These are phyloP conservation scores for Ectemnius continuus DNA, from an alignment of 2,888 invertebrate genomes.

Conservation along the genomic window DNA sequence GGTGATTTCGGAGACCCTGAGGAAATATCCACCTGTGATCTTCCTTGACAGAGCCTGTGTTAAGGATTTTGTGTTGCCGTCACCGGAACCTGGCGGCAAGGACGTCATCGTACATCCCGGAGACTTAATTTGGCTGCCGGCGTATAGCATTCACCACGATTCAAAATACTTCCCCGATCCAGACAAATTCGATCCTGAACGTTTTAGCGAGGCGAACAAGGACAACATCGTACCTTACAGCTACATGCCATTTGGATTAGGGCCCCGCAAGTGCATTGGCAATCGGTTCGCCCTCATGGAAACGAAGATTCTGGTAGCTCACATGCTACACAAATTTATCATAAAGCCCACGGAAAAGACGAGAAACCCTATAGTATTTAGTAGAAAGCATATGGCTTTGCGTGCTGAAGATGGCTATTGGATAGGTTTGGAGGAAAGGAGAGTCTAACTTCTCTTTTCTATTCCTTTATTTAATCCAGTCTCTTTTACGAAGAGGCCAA, in stretches of 20 bases:
- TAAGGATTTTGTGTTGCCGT: conserved; percentile 77
- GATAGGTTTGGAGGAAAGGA: conserved; percentile 44
- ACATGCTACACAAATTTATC: conserved; percentile 51
- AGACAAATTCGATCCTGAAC: conserved; percentile 64
- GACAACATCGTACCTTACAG: conserved; percentile 53
- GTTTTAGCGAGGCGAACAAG: conserved; percentile 60
- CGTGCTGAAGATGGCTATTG: conserved; percentile 40
- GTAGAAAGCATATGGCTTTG: conserved; percentile 28
- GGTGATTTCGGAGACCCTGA: conserved; percentile 77
- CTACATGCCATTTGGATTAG: conserved; percentile 65
- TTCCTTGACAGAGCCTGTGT: conserved; percentile 79
- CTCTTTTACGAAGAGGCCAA: no score
- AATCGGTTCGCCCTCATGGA: conserved; percentile 69
- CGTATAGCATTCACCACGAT: conserved; percentile 60
- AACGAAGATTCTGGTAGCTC: conserved; percentile 56
- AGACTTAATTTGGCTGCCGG: conserved; percentile 45
- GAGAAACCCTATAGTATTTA: conserved; percentile 69
- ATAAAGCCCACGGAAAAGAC: conserved; percentile 74
- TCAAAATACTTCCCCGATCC: conserved; percentile 63
- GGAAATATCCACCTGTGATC: conserved; percentile 79
- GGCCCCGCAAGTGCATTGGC: conserved; percentile 67
- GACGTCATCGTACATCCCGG: conserved; percentile 42
- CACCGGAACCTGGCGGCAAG: conserved; percentile 42
- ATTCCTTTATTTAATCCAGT: no score
- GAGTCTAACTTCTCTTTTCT: neutral